Conservation (phyloP, 1,140 invertebrate species). For the Brachionus rubens region DNA sequence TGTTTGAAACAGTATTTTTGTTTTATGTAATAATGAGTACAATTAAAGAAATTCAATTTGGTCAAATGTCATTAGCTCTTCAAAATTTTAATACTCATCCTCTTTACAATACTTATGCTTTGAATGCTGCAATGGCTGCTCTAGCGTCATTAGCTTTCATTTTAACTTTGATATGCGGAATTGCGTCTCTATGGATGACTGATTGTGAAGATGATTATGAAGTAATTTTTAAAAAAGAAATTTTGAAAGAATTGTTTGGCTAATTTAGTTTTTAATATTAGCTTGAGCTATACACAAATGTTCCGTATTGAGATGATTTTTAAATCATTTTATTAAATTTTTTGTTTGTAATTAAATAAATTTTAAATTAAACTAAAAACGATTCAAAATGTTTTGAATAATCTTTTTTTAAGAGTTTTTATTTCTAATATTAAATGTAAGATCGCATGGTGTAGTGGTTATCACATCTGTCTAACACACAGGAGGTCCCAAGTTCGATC, state of each 20-base stretch:
- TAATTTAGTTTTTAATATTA: background rate
- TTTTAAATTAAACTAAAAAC: no score
- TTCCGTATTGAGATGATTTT: no score
- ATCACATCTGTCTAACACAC: no score
- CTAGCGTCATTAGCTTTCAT: background rate
- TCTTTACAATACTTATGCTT: conserved; percentile 7
- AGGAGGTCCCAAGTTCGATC: no score
- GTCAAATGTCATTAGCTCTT: background rate
- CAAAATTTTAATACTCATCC: background rate
- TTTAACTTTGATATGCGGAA: background rate
- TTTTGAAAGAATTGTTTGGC: no score
- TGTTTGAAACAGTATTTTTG: background rate
- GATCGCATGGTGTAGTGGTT: no score
- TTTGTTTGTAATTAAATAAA: no score
- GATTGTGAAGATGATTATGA: conserved; percentile 8
- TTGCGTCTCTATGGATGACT: background rate
- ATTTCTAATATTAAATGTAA: no score
- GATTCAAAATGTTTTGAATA: no score
- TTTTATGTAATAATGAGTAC: conserved; percentile 26
- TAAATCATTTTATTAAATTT: no score
- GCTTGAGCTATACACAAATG: no score
- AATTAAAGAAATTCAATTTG: conserved; percentile 39
- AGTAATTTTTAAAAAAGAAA: background rate
- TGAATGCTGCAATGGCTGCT: background rate
- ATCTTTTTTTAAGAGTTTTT: no score